Evolutionary conservation across 1,140 invertebrate species (phyloP).

Genomic region (Cepaea nemoralis): DNA sequence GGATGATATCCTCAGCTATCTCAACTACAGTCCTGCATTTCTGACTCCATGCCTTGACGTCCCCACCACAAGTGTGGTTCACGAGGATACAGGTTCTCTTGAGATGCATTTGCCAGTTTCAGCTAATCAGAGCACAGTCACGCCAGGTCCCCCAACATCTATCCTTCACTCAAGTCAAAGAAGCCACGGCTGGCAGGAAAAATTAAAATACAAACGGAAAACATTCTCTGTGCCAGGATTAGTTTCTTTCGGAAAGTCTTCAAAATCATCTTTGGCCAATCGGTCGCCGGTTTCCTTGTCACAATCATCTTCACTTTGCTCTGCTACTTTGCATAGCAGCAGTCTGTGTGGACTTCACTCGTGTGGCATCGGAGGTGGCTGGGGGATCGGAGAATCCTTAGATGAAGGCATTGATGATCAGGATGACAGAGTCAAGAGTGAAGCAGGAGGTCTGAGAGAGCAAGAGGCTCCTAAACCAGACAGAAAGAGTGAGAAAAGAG

Average conservation of each 20-base stretch:
- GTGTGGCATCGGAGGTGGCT: background rate
- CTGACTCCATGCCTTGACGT: constrained; percentile 84
- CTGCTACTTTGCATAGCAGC: constrained; percentile 32
- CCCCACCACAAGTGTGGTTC: constrained; percentile 80
- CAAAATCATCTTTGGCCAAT: background rate
- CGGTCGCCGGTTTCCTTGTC: background rate
- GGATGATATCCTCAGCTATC: constrained; percentile 83
- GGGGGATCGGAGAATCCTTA: constrained; percentile 1
- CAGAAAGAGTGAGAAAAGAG: constrained; percentile 25
- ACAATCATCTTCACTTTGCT: constrained; percentile 2
- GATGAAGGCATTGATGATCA: constrained; percentile 34
- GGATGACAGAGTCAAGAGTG: constrained; percentile 23
- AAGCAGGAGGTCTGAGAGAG: constrained; percentile 50
- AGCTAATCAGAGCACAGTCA: background rate
- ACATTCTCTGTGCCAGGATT: constrained; percentile 39
- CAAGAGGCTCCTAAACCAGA: constrained; percentile 45
- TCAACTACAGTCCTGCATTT: constrained; percentile 83
- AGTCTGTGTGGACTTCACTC: constrained; percentile 35
- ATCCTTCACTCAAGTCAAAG: constrained; percentile 51
- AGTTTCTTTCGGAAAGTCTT: background rate
- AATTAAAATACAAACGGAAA: constrained; percentile 37
- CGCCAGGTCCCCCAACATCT: constrained; percentile 48
- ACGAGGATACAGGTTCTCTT: constrained; percentile 76
- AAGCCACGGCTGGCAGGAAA: constrained; percentile 44
- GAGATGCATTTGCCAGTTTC: constrained; percentile 68